Evolutionary conservation across 2,888 invertebrate species (phyloP), one percentile per base, ranked within the genome.

Genomic region (Leucophenga maculata): DNA sequence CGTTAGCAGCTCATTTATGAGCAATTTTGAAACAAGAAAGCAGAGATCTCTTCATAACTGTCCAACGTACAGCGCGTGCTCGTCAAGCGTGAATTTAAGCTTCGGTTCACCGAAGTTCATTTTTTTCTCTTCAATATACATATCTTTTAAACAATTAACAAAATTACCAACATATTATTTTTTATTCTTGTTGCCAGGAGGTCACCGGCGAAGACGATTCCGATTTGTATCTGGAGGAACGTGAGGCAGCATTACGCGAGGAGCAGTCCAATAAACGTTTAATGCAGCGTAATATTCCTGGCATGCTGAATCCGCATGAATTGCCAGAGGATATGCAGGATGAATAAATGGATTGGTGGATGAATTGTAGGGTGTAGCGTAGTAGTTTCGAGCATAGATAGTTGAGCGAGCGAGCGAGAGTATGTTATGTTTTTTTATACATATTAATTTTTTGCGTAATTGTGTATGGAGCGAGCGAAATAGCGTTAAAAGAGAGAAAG

Each of bases 141-240:
- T n/a, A n/a, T n/a, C n/a, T n/a, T n/a, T n/a, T n/a, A n/a, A n/a
- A n/a, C n/a, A n/a, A n/a, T n/a, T n/a, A n/a, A n/a, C n/a, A n/a
- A n/a, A n/a, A n/a, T n/a, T n/a, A n/a, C n/a, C 13, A 46, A n/a
- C 46, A 46, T 46, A 46, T 14, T 4, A n/a, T 46, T 46, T 46
- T n/a, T 4, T 46, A 46, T 4, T 13, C 3, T 14, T 46, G n/a
- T 68, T 87, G 90, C 4, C 88, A 99, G 98, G 99, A 99, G 90
- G 98, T 96, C 89, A 97, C 98, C 32, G 99, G 99, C 57, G 98
- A 98, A 89, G 99, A 99, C 88, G 97, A 99, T 89, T 94, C 96
- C 73, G 99, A 99, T 90, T 91, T 99, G 86, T 99, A 95, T 90
- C 90, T 99, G 86, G 99, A 99, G 87, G 99, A 99, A 89, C 93